Evolutionary conservation across 2,113 vertebrate genomes (phyloP), one percentile per base, ranked within the genome.

Genomic region (Bubalus kerabau): DNA sequence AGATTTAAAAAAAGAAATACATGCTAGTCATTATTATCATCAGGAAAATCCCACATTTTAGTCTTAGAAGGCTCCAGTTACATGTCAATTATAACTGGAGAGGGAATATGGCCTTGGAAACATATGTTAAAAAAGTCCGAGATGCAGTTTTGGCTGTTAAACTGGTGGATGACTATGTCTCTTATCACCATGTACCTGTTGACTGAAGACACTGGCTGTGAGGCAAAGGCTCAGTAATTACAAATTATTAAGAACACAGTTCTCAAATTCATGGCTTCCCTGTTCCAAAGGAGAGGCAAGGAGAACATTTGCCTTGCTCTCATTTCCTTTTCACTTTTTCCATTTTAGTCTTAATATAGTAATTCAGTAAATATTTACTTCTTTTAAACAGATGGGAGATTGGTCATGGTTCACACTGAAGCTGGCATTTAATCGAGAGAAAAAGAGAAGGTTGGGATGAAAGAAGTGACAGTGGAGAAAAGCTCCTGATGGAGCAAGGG

Each of bases 311-410:
- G 15, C 76, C 60, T 95, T 24, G 24, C 26, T 91, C 21, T 67
- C 21, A n/a, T 62, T 80, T n/a, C 78, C 59, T 80, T 92, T 54
- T n/a, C 19, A 32, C 57, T 19, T 71, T 76, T 16, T 10, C 60
- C 50, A 28, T 54, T 78, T 87, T 76, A 64, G 43, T n/a, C 30
- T 59, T 95, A 62, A 54, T 71, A 81, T 13, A 96, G 81, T 40
- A 67, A 94, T 84, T 95, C 36, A 76, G 40, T 82, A 97, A 92
- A 95, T 91, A 76, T 95, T 90, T 95, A 92, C 46, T 67, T 56
- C 76, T 83, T 93, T 94, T 90, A 40, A 84, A 90, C n/a, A 88
- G 94, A 87, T 59, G 62, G 67, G 48, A 84, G 60, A 84, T 95
- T 6, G 36, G 67, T 28, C 46, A 80, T 57, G 56, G 94, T 91